phyloP scores from a whole-genome alignment of 2,113 vertebrate genomes.

The Myodes glareolus region DNA sequence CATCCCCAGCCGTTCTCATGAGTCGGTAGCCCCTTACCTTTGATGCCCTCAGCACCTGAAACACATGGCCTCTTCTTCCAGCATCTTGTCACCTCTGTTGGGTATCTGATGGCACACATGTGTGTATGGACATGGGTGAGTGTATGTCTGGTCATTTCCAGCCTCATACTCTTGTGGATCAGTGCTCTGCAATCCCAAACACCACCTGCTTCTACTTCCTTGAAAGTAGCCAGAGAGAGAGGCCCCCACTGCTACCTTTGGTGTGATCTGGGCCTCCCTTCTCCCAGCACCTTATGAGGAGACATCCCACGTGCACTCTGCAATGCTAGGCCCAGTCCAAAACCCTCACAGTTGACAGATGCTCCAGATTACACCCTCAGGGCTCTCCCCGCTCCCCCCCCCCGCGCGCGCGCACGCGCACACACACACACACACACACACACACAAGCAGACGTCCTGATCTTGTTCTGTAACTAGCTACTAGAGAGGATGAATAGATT shows the following conservation, averaged over 20 bases:
- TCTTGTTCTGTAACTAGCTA: neutral
- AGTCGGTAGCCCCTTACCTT: neutral
- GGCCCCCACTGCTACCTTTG: neutral
- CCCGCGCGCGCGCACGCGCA: too few relatives aligned
- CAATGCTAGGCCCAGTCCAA: neutral
- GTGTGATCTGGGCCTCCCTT: neutral
- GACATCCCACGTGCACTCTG: neutral
- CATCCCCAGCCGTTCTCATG: neutral
- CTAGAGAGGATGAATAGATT: neutral
- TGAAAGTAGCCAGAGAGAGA: neutral
- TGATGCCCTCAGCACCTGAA: neutral
- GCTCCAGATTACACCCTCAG: neutral
- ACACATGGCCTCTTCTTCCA: neutral
- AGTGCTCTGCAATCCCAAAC: constrained; percentile 24
- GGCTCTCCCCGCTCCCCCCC: neutral
- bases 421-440: neutral
- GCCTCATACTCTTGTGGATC: neutral
- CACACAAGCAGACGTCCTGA: neutral
- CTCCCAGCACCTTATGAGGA: neutral
- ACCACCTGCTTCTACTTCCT: constrained; percentile 36
- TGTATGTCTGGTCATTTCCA: neutral
- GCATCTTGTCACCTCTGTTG: neutral
- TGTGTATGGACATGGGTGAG: neutral
- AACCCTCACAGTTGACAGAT: neutral
- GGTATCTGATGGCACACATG: too few relatives aligned